These are phyloP conservation scores for Lochmaea capreae DNA, from an alignment of 2,888 invertebrate genomes.

Conservation along the genomic window DNA sequence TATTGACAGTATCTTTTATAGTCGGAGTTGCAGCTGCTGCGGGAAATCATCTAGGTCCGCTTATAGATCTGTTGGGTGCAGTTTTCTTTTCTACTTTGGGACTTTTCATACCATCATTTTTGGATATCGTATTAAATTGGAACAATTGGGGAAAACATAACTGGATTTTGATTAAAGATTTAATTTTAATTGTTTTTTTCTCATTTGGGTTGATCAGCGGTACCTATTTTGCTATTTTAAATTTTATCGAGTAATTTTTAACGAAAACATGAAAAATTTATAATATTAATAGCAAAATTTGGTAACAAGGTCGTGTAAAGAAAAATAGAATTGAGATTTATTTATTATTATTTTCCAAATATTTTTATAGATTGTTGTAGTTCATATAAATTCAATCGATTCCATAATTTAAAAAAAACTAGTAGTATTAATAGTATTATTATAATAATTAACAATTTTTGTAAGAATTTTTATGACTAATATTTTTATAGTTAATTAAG, in stretches of 20 bases:
- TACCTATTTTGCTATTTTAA: slow-evolving; percentile 61
- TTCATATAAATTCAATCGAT: too few relatives aligned
- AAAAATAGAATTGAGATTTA: too few relatives aligned
- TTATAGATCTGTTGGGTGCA: slow-evolving; percentile 91
- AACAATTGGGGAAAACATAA: slow-evolving; percentile 73
- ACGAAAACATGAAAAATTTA: neutral
- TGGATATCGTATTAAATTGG: slow-evolving; percentile 79
- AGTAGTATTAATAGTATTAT: neutral
- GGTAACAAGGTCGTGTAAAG: too few relatives aligned
- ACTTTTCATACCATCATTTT: slow-evolving; percentile 77
- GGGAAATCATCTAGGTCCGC: slow-evolving; percentile 85
- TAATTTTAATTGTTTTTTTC: slow-evolving; percentile 71
- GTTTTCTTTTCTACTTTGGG: slow-evolving; percentile 76
- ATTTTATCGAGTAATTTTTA: slow-evolving; percentile 25
- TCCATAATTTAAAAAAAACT: neutral
- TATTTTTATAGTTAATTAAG: neutral
- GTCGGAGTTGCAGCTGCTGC: slow-evolving; percentile 70
- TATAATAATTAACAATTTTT: neutral
- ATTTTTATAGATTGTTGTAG: too few relatives aligned
- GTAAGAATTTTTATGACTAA: neutral
- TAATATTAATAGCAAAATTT: too few relatives aligned
- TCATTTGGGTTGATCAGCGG: slow-evolving; percentile 78
- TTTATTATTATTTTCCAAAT: too few relatives aligned
- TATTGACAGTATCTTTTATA: slow-evolving; percentile 68
- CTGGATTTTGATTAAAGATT: slow-evolving; percentile 78